Evolutionary conservation across 2,113 vertebrate genomes (phyloP).

Genomic region (Oncorhynchus masou): DNA sequence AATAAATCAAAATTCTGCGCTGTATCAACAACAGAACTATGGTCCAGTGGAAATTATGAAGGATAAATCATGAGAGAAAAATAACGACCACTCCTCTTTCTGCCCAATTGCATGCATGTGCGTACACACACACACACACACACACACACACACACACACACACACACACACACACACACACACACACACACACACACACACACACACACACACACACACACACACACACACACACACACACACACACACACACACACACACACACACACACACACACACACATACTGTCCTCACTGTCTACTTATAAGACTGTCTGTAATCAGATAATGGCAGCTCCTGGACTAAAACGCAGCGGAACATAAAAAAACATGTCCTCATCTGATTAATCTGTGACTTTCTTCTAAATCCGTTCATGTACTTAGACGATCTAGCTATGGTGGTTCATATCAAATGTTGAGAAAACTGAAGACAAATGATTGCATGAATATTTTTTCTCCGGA

Average conservation of each 20-base stretch:
- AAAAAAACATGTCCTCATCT: constrained; percentile 23
- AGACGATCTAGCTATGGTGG: constrained; percentile 4
- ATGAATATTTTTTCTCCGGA: constrained; percentile 24
- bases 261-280: too few relatives aligned
- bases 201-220: too few relatives aligned
- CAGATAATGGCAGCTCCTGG: constrained; percentile 45
- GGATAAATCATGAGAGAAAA: constrained; percentile 59
- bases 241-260: too few relatives aligned
- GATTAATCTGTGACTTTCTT: constrained; percentile 15
- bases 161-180: too few relatives aligned
- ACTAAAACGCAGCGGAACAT: constrained; percentile 29
- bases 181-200: too few relatives aligned
- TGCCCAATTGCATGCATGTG: not conserved
- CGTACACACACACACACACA: too few relatives aligned
- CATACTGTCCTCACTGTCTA: too few relatives aligned
- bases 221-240: too few relatives aligned
- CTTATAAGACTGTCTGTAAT: constrained; percentile 28
- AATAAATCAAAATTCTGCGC: constrained; percentile 73
- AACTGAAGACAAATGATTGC: constrained; percentile 29
- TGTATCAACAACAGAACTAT: constrained; percentile 66
- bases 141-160: too few relatives aligned
- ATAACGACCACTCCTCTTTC: constrained; percentile 22
- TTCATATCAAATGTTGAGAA: constrained; percentile 13
- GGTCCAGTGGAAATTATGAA: constrained; percentile 34
- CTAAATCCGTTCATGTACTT: constrained; percentile 6